These are phyloP conservation scores for Drosophila hamatofila DNA, from an alignment of 2,888 invertebrate genomes.

Conservation along the genomic window DNA sequence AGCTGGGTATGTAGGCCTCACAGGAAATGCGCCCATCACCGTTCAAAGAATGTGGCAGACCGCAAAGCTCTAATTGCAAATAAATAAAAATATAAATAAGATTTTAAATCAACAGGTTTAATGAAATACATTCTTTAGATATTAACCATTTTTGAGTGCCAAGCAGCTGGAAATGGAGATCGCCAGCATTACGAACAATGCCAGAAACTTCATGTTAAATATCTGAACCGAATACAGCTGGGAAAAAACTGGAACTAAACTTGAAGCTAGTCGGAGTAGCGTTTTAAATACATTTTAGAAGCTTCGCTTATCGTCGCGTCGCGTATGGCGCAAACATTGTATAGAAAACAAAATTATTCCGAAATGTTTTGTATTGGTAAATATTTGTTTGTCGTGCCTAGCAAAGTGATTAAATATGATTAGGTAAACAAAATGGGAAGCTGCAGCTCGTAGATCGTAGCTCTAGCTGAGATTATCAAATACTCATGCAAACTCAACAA, in stretches of 20 bases:
- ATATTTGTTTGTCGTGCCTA: constrained; percentile 6
- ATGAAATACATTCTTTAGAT: background rate
- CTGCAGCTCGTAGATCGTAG: background rate
- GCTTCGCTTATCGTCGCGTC: background rate
- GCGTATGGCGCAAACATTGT: background rate
- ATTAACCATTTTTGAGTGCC: constrained; percentile 24
- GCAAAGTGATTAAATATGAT: constrained; percentile 7
- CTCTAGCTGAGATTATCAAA: background rate
- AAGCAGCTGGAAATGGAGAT: constrained; percentile 8
- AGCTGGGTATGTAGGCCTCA: constrained; percentile 51
- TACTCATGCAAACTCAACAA: constrained; percentile 4
- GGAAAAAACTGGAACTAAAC: background rate
- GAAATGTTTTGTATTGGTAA: constrained; percentile 4
- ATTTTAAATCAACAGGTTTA: too few species aligned
- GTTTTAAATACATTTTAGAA: background rate
- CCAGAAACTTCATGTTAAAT: constrained; percentile 7
- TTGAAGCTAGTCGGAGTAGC: background rate
- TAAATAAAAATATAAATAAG: background rate
- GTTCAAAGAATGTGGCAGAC: constrained; percentile 44
- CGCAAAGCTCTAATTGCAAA: constrained; percentile 55
- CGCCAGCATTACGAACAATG: constrained; percentile 5
- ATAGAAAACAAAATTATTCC: constrained; percentile 2
- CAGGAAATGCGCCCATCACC: constrained; percentile 56
- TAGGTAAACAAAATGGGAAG: background rate
- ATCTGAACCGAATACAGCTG: background rate